Evolutionary conservation across 92 coral and sea anemone species (phyloP).

Genomic region (Porites evermanni): DNA sequence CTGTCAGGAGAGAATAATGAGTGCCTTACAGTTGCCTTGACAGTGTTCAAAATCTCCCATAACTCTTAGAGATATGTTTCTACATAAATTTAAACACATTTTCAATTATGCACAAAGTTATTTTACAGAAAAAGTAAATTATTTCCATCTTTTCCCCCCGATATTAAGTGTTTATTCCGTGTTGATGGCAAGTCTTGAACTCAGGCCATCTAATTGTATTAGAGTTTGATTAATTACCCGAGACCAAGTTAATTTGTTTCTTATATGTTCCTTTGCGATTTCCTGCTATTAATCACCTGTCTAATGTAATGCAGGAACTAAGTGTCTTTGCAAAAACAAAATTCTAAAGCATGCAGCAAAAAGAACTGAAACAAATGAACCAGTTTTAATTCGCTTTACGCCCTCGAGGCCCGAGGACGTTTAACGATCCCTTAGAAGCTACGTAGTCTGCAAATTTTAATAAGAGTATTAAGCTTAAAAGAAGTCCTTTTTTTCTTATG

Average conservation of each 20-base stretch:
- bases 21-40: too few relatives aligned
- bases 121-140: too few relatives aligned
- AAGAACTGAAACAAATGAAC: background rate
- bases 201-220: slow-evolving; percentile 34
- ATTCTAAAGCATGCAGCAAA: background rate
- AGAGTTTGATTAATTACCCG: slow-evolving; percentile 43
- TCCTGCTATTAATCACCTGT: slow-evolving; percentile 59
- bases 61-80: too few relatives aligned
- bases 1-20: too few relatives aligned
- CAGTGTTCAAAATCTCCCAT: too few relatives aligned
- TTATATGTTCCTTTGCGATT: slow-evolving; percentile 41
- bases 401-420: background rate
- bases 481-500: background rate
- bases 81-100: too few relatives aligned
- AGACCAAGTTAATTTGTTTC: slow-evolving; percentile 34
- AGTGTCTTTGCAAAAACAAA: slow-evolving; percentile 34
- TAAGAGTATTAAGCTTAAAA: background rate
- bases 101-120: too few relatives aligned
- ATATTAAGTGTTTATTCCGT: too few relatives aligned
- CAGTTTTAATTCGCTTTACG: background rate
- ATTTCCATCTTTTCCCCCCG: too few relatives aligned
- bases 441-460: background rate
- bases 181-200: background rate
- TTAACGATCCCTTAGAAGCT: background rate
- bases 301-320: slow-evolving; percentile 33